Conservation (phyloP, 2,797 vertebrate genomes). For the Smutsia gigantea region DNA sequence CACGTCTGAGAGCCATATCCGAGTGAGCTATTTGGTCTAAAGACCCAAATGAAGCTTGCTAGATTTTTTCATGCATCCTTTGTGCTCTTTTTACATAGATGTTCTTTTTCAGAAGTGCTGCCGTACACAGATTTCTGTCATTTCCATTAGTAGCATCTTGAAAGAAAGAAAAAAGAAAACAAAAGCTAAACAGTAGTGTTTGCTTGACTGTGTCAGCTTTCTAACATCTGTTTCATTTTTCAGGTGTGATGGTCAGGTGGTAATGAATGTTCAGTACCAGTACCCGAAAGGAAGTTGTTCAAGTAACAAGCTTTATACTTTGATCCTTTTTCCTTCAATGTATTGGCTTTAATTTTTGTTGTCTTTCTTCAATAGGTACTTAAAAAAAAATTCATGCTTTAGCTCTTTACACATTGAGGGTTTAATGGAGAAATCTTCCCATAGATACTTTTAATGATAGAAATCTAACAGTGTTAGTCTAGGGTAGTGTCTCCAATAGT, state of each 20-base stretch:
- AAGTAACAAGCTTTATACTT: conserved; percentile 30
- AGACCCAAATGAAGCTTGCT: conserved; percentile 57
- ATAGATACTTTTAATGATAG: background rate
- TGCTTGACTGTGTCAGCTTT: conserved; percentile 43
- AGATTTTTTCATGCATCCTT: conserved; percentile 67
- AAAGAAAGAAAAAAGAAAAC: conserved; percentile 33
- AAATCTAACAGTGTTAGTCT: background rate
- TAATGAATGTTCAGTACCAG: background rate
- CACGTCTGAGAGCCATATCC: conserved; percentile 60
- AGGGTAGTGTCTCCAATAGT: background rate
- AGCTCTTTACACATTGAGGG: background rate
- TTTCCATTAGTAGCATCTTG: conserved; percentile 65
- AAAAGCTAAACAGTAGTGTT: conserved; percentile 41
- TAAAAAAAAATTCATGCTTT: background rate
- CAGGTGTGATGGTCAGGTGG: conserved; percentile 9
- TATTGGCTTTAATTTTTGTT: conserved; percentile 28
- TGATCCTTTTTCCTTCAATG: background rate
- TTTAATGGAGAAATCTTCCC: conserved; percentile 32
- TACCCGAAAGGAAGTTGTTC: background rate
- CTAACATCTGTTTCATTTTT: conserved; percentile 43
- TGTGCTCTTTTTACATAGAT: conserved; percentile 73
- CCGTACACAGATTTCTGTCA: conserved; percentile 67
- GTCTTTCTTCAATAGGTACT: background rate
- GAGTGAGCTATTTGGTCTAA: conserved; percentile 69
- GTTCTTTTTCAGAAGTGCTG: conserved; percentile 68